These are phyloP conservation scores for Deilephila elpenor DNA, from an alignment of 2,888 invertebrate species.

Conservation along the genomic window DNA sequence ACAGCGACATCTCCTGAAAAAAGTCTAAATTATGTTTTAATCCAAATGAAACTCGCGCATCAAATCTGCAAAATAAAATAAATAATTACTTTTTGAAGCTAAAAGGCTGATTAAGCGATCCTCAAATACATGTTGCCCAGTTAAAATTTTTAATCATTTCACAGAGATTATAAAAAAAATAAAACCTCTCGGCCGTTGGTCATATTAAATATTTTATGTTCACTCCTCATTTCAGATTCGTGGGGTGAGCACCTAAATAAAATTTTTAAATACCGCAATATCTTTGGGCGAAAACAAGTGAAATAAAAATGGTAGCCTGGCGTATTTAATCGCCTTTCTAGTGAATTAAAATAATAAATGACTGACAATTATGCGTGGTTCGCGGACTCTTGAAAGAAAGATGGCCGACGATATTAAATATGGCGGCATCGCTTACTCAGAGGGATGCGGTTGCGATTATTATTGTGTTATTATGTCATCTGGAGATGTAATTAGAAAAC, in stretches of 20 bases:
- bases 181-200: background rate
- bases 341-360: conserved; percentile 47
- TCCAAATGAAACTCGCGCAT: background rate
- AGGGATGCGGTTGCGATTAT: background rate
- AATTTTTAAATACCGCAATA: conserved; percentile 45
- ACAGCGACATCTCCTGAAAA: background rate
- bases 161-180: conserved; percentile 17
- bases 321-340: conserved; percentile 38
- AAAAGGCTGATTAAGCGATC: background rate
- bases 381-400: conserved; percentile 16
- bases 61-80: background rate
- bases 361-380: conserved; percentile 36
- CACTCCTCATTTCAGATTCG: conserved; percentile 39
- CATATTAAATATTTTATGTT: conserved; percentile 37
- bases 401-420: conserved; percentile 22
- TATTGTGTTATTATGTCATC: background rate
- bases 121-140: background rate
- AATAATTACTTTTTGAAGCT: background rate
- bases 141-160: conserved; percentile 8
- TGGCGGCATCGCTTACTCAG: conserved; percentile 10
- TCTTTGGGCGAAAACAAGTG: conserved; percentile 44
- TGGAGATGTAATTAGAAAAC: background rate
- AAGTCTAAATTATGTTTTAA: background rate
- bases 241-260: conserved; percentile 37
- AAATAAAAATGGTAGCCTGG: conserved; percentile 42